Percentiles rank a stretch among this genome's conserved stretches.
Evolutionary conservation across 92 coral and sea anemone species (phyloP).

Genomic region (Parazoanthus swiftii): DNA sequence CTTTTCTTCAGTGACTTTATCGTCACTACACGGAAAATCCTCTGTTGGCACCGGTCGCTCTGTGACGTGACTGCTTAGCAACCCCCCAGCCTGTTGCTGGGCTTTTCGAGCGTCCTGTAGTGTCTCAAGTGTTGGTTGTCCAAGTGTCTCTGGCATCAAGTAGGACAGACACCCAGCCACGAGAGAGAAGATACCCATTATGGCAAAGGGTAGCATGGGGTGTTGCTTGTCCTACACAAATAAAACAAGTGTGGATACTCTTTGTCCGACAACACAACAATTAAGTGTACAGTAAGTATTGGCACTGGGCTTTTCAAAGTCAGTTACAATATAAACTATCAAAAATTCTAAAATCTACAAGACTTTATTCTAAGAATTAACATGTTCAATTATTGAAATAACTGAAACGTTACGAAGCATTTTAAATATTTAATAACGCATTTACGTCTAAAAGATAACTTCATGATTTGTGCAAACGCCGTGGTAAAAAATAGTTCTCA

Average conservation of each 20-base stretch:
- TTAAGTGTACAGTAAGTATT: no score
- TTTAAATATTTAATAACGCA: no score
- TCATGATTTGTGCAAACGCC: no score
- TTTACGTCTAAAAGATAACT: no score
- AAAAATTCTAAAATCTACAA: no score
- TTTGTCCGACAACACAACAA: no score
- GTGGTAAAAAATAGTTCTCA: no score
- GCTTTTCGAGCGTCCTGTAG: slow-evolving; percentile 51
- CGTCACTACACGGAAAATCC: background rate
- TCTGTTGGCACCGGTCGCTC: background rate
- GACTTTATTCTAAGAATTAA: no score
- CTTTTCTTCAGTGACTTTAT: background rate
- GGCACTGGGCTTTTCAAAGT: no score
- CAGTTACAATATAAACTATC: no score
- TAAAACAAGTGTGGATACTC: background rate
- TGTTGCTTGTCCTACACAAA: slow-evolving; percentile 56
- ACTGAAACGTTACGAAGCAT: no score
- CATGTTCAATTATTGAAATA: no score
- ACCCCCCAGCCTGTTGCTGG: background rate
- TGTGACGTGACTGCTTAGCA: background rate
- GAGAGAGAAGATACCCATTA: slow-evolving; percentile 69
- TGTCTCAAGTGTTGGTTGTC: slow-evolving; percentile 73
- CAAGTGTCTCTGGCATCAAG: slow-evolving; percentile 75
- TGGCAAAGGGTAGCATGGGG: slow-evolving; percentile 69
- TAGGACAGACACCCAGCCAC: slow-evolving; percentile 61